Evolutionary conservation across 2,888 invertebrate genomes (phyloP), one percentile per base, ranked within the genome.

Genomic region (Orthonevra nobilis): DNA sequence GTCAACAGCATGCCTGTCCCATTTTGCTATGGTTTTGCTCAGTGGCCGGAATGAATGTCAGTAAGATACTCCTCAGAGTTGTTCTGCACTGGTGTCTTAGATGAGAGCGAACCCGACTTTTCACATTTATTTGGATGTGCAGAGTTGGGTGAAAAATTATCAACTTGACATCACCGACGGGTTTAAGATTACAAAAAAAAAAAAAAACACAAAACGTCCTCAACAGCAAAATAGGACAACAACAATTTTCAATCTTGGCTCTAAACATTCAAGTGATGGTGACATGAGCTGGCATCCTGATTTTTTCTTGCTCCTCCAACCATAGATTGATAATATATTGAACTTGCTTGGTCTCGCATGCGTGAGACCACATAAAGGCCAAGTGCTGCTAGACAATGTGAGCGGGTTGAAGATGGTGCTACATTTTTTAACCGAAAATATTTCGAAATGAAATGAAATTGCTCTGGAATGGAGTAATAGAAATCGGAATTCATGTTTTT

Each of bases 1-100:
- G 68, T 74, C 68, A 68, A 74, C 46, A 74, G 48, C 54, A 74
- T 46, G 19, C 44, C 28, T 60, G 52, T 54, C 68, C 40, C 40
- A 68, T 48, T 68, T 74, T 74, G 73, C 44, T 52, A 44, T 12
- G 36, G 63, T 58, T 48, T 30, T 40, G 23, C 20, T 36, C 48
- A 48, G 56, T 40, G 56, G 46, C 40, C 15, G 46, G 40, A 68
- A 58, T 68, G 15, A 40, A 38, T 58, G 58, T 38, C 20, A 9
- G 34, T 10, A 38, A 56, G 56, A 66, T 38, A 28, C 46, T 12
- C 12, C 32, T 34, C 26, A 26, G 9, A 28, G 6, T 40, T 50
- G n/a, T 40, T 19, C 42, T n/a, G 6, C 10, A 23, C 3, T 38
- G 10, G 30, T 40, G 30, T 9, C 36, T 10, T 19, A 30, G 1